Evolutionary conservation across 2,113 vertebrate species (phyloP).

Genomic region (Campylorhamphus procurvoides): DNA sequence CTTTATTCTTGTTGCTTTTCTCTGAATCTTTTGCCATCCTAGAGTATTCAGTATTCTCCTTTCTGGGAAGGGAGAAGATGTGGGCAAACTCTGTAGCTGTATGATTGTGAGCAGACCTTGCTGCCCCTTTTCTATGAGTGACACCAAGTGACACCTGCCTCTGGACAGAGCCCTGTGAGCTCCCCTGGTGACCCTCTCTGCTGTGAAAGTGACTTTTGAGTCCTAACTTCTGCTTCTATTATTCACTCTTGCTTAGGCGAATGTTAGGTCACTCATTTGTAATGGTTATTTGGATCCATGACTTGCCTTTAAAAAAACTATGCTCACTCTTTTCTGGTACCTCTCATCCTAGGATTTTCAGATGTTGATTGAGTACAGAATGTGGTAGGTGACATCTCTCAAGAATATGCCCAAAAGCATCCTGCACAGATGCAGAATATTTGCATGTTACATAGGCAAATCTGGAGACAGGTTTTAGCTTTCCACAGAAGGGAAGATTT

Average conservation of each 20-base stretch:
- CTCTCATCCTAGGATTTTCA: background rate
- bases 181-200: background rate
- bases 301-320: background rate
- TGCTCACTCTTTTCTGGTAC: background rate
- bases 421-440: background rate
- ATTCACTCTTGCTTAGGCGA: background rate
- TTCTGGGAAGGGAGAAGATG: background rate
- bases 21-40: background rate
- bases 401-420: background rate
- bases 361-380: background rate
- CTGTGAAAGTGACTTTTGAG: background rate
- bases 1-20: background rate
- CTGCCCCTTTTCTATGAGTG: background rate
- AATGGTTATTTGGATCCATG: background rate
- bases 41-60: too few relatives aligned
- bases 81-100: background rate
- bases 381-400: accelerated
- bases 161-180: background rate
- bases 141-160: background rate
- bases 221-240: background rate
- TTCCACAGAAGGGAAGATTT: background rate
- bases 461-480: background rate
- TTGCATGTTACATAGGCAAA: background rate
- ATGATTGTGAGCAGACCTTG: background rate
- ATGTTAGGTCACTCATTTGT: background rate